Conservation (phyloP, 2,113 vertebrate species). For the Macroglossus sobrinus region DNA sequence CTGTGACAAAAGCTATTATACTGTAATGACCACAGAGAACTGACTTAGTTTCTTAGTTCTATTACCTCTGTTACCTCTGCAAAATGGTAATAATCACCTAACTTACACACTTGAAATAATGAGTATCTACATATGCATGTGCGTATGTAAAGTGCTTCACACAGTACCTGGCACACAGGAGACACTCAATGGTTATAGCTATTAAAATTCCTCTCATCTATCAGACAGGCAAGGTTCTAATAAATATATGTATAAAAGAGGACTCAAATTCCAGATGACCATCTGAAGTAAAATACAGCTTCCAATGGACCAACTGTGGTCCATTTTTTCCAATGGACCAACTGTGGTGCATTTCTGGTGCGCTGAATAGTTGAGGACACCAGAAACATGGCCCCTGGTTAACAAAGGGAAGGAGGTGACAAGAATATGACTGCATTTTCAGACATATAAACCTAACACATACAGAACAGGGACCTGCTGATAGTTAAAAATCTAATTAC, state of each 20-base stretch:
- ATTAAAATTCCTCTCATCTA: neutral
- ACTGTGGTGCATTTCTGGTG: neutral
- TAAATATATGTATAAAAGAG: neutral
- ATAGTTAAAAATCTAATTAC: neutral
- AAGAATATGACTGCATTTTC: neutral
- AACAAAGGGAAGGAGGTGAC: neutral
- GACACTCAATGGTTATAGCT: neutral
- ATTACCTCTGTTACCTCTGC: neutral
- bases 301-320: neutral
- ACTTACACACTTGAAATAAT: neutral
- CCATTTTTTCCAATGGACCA: neutral
- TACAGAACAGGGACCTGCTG: neutral
- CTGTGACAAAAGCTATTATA: neutral
- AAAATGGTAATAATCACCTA: neutral
- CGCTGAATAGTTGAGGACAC: neutral
- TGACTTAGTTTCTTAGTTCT: neutral
- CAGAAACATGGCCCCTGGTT: neutral
- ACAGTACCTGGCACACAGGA: neutral
- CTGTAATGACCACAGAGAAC: neutral
- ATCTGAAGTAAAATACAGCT: neutral
- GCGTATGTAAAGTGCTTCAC: neutral
- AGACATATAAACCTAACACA: neutral
- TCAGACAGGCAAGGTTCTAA: neutral
- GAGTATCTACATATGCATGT: neutral
- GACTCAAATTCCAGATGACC: neutral